Evolutionary conservation across 2,888 invertebrate genomes (phyloP), one percentile per base, ranked within the genome.

Genomic region (Hipparchia sbordonii): DNA sequence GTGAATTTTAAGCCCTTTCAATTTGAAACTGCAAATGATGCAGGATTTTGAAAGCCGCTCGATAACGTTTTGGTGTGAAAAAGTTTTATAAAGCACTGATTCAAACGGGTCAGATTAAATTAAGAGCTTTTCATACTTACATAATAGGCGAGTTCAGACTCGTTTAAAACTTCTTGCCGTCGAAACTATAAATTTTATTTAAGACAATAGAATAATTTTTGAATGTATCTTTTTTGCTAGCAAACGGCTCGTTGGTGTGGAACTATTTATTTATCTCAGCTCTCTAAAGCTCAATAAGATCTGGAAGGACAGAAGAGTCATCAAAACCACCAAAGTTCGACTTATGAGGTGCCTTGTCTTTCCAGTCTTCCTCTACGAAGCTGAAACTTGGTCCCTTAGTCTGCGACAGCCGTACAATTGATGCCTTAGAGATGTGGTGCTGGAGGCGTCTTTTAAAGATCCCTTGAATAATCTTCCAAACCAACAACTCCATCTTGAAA

Each of bases 1-100:
- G 75, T 76, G 74, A 76, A 75, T 76, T 78, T 75, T 74, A 75
- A 74, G 72, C 75, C 77, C 77, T 78, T 79, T 77, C 74, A 77
- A 77, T 74, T 75, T 74, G 73, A 71, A 76, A 75, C 76, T 75
- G 76, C 77, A 76, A 77, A 77, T 72, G 74, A 63, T 73, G 78
- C 76, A 67, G 74, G 71, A 73, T 74, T 74, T 73, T 65, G 76
- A 74, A 73, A 68, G 67, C 71, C 71, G 70, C 70, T 75, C 72
- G 74, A 75, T 75, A 73, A 68, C 72, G 75, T 77, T 73, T 66
- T 63, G 73, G 70, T 54, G 75, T 51, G 69, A 67, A 69, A 76
- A 73, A 74, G 61, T 74, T 73, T 75, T 75, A 73, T 71, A 70
- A 70, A 62, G 69, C 60, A 52, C 48, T n/a, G 65, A 74, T 70